Evolutionary conservation across 1,140 invertebrate species (phyloP).

Genomic region (Nephila pilipes): DNA sequence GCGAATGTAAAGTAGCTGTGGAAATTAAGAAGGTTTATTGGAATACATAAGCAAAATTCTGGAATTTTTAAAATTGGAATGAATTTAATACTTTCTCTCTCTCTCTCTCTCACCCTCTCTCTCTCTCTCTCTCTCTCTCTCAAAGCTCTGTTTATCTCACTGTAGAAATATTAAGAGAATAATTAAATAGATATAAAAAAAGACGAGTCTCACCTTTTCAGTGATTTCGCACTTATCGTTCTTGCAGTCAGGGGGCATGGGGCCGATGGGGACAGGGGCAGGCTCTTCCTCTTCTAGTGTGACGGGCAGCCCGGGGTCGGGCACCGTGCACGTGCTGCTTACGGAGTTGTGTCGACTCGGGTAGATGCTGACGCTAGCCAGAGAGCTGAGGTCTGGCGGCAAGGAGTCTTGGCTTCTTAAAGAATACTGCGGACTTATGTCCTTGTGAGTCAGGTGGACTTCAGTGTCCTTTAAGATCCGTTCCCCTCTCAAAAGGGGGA

Average conservation of each 20-base stretch:
- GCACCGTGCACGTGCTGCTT: background rate
- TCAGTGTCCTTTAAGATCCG: constrained; percentile 75
- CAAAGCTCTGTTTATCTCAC: too few species aligned
- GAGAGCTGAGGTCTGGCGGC: constrained; percentile 40
- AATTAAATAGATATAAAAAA: background rate
- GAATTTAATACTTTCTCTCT: too few species aligned
- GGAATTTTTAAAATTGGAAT: too few species aligned
- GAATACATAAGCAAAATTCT: too few species aligned
- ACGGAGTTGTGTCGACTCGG: constrained; percentile 52
- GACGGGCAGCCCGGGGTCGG: background rate
- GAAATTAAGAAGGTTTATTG: too few species aligned
- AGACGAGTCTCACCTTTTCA: constrained; percentile 46
- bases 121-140: too few species aligned
- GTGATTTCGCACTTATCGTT: constrained; percentile 66
- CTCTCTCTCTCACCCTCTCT: too few species aligned
- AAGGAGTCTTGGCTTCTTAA: constrained; percentile 63
- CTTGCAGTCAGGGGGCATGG: constrained; percentile 49
- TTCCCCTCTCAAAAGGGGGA: constrained; percentile 8
- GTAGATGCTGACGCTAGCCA: constrained; percentile 47
- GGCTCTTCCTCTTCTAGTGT: background rate
- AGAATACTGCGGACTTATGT: constrained; percentile 74
- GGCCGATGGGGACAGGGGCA: background rate
- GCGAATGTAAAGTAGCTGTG: too few species aligned
- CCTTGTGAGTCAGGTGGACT: constrained; percentile 59
- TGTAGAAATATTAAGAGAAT: background rate